Base-by-base conservation (phyloP, 2,113 vertebrate genomes). In the Campylorhamphus procurvoides region DNA sequence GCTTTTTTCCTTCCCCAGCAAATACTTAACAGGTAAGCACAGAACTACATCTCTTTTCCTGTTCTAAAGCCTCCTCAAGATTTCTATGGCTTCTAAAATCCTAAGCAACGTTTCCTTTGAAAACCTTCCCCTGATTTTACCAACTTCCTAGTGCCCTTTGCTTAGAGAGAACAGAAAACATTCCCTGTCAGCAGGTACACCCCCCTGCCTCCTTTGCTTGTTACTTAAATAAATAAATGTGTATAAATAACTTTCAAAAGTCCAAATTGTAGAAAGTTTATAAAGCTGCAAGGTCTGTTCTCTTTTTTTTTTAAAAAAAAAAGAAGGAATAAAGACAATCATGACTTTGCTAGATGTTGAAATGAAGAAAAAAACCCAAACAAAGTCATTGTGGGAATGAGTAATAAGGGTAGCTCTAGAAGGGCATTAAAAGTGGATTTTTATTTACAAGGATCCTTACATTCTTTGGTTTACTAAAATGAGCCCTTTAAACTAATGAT, bases 401-500 rank as follows among this genome's bases (percentile, higher is more conserved):
- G 19, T n/a, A 84, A 67, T n/a, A 89, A 73, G 7, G 2, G n/a
- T 33, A 58, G 46, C 23, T 46, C 24, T 24, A 55, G 40, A 71
- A 62, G 50, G 83, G 80, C n/a, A 53, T 74, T 84, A 58, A 17
- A 73, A 76, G 14, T 47, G 15, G 14, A 23, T 66, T 93, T 91
- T 84, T 76, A 92, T 87, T 94, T 76, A 87, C 27, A 90, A 60
- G 18, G 18, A 59, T 76, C 29, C 35, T 94, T 49, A 49, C 10
- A 66, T 68, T 73, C 67, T 71, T 77, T 5, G 2, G 10, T 84
- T 95, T 83, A 40, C 67, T 66, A 71, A 77, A 85, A 67, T 39
- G 46, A 77, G 29, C 5, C 7, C 75, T 93, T 93, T 68, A 79
- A 56, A 68, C 12, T 56, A 76, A 58, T 16, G 31, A 55, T 59